Evolutionary conservation across 2,888 invertebrate species (phyloP), one percentile per base, ranked within the genome.

Genomic region (Tetropium fuscum): DNA sequence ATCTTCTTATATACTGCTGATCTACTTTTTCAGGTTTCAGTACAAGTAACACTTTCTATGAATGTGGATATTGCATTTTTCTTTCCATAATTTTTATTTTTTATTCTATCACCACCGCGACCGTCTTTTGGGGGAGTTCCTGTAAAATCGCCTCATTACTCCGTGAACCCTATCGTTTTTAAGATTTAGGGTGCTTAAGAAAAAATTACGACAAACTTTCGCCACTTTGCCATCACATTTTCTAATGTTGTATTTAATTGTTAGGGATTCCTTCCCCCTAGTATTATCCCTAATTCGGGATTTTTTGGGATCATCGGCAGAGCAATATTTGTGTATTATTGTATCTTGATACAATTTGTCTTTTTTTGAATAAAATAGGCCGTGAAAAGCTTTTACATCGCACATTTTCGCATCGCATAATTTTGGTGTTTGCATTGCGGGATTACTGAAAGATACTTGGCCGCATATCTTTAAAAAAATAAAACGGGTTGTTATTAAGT

Each of bases 61-160:
- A n/a, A n/a, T n/a, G n/a, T n/a, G n/a, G n/a, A n/a, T 36, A 36
- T 36, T 36, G 36, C 36, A 36, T 8, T 15, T 16, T 36, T 36
- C 36, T 36, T 36, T 15, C 16, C 8, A 8, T 36, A 4, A 36
- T 36, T 36, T 8, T 36, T 36, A 11, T n/a, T 19, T 18, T 43
- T 25, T 20, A 20, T 43, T 25, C 43, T 22, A 13, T 43, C 10
- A 43, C 36, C 15, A 36, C 36, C 36, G 8, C 15, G 36, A 36
- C 36, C 15, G 13, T 15, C 36, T 36, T 15, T 36, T 13, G 36
- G 25, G n/a, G 25, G 25, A 25, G 25, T 20, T 5, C 43, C 47
- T 8, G 10, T 47, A 47, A 47, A 47, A 30, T 32, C 18, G 32
- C 15, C 18, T 15, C 32, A 32, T 47, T 27, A 47, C 47, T 36